Conservation (phyloP, 2,797 vertebrate genomes). For the Poliocrania exsul region DNA sequence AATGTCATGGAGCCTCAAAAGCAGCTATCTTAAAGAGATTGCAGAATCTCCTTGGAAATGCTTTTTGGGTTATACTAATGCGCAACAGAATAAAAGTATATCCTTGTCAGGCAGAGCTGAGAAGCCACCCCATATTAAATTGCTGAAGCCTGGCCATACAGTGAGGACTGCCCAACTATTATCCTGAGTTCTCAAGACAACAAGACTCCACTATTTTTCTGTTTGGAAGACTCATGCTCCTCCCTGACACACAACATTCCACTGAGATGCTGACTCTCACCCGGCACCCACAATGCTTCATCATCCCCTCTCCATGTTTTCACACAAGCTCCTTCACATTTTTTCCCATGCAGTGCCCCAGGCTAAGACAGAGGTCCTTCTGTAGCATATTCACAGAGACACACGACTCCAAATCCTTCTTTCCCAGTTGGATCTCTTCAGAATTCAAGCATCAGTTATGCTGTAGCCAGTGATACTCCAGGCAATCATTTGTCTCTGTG, state of each 20-base stretch:
- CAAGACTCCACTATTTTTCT: not conserved
- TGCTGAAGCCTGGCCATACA: not conserved
- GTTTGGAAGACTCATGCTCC: not conserved
- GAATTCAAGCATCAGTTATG: not conserved
- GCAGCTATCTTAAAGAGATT: not conserved
- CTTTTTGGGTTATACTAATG: not conserved
- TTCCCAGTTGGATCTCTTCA: not conserved
- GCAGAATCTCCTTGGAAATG: not conserved
- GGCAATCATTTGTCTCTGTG: fast-evolving
- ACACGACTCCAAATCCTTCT: not conserved
- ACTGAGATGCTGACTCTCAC: not conserved
- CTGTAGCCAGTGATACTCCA: not conserved
- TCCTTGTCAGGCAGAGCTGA: not conserved
- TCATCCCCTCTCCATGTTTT: not conserved
- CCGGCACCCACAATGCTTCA: not conserved
- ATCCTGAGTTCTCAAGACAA: not conserved
- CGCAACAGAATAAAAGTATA: not conserved
- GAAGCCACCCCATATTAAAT: not conserved
- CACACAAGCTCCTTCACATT: not conserved
- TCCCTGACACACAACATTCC: not conserved
- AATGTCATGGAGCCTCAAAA: not conserved
- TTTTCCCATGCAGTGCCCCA: not conserved
- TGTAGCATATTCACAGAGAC: not conserved
- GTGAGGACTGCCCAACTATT: not conserved
- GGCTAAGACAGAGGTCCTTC: not conserved